Evolutionary conservation across 2,113 vertebrate genomes (phyloP).

Genomic region (Eptatretus burgeri): DNA sequence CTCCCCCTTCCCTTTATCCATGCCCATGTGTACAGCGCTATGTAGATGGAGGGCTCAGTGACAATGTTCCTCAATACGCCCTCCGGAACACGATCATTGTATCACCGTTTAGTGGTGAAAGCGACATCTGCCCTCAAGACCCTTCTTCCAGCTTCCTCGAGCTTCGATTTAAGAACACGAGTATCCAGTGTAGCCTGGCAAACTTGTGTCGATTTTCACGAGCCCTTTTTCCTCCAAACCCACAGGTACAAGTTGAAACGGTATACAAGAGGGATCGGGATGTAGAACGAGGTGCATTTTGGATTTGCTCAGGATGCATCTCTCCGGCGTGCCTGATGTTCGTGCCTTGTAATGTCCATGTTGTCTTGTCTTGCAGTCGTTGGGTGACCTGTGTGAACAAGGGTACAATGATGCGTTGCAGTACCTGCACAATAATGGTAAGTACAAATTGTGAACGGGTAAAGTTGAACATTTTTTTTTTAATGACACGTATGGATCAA

Average conservation of each 20-base stretch:
- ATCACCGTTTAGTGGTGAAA: slow-evolving; percentile 56
- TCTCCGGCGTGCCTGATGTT: too few relatives aligned
- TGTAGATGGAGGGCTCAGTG: slow-evolving; percentile 40
- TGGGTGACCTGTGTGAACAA: slow-evolving; percentile 43
- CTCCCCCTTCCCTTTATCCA: too few relatives aligned
- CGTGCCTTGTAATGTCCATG: too few relatives aligned
- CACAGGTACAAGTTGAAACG: slow-evolving; percentile 21
- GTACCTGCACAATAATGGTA: slow-evolving; percentile 48
- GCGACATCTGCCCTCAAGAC: slow-evolving; percentile 54
- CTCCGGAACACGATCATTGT: slow-evolving; percentile 48
- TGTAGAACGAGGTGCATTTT: background rate
- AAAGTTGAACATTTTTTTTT: too few relatives aligned
- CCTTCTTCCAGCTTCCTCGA: slow-evolving; percentile 38
- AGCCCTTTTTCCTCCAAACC: slow-evolving; percentile 33
- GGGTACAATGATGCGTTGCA: slow-evolving; percentile 48
- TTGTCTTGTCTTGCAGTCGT: slow-evolving; percentile 19
- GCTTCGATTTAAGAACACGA: slow-evolving; percentile 33
- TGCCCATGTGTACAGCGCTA: slow-evolving; percentile 27
- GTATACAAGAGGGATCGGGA: background rate
- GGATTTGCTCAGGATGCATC: background rate
- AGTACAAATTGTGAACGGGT: slow-evolving; percentile 17
- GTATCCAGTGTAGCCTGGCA: slow-evolving; percentile 30
- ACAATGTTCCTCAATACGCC: slow-evolving; percentile 34
- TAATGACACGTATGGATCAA: too few relatives aligned
- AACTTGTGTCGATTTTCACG: slow-evolving; percentile 34